Evolutionary conservation across 2,113 vertebrate genomes (phyloP).

Genomic region (Ophthalmolycus amberensis): DNA sequence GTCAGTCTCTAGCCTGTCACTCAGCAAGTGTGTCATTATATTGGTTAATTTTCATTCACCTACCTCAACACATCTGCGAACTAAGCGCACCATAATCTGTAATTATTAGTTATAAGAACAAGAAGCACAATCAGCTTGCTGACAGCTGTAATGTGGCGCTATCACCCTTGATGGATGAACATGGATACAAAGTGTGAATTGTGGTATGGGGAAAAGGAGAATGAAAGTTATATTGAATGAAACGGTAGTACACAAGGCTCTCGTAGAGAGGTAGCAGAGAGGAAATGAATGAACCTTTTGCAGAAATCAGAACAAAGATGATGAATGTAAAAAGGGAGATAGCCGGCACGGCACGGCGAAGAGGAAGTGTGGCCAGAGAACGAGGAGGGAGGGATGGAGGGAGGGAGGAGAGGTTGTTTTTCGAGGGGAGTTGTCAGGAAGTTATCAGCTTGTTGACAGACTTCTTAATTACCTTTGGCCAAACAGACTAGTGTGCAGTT

Average conservation of each 20-base stretch:
- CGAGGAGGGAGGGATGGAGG: not conserved
- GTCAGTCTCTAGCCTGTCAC: not conserved
- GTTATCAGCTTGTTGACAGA: slow-evolving; percentile 68
- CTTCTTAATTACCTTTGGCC: slow-evolving; percentile 77
- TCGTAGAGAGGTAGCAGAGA: not conserved
- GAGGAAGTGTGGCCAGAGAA: not conserved
- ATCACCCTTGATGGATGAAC: slow-evolving; percentile 25
- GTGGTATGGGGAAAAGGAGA: not conserved
- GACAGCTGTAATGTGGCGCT: slow-evolving; percentile 14
- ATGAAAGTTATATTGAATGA: not conserved
- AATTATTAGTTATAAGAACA: slow-evolving; percentile 25
- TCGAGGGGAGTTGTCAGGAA: slow-evolving; percentile 78
- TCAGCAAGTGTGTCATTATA: slow-evolving; percentile 14
- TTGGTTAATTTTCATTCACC: slow-evolving; percentile 8
- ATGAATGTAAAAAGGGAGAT: slow-evolving; percentile 25
- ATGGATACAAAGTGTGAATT: not conserved
- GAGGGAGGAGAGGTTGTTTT: slow-evolving; percentile 32
- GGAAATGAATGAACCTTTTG: slow-evolving; percentile 19
- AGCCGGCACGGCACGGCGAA: not conserved
- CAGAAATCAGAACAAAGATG: slow-evolving; percentile 18
- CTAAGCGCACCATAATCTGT: slow-evolving; percentile 8
- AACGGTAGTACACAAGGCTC: not conserved
- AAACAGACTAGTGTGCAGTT: slow-evolving; percentile 35
- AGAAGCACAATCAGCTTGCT: slow-evolving; percentile 1
- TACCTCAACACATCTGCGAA: slow-evolving; percentile 1